Evolutionary conservation across 2,888 invertebrate species (phyloP), one percentile per base, ranked within the genome.

Genomic region (Herminia tarsipennalis): DNA sequence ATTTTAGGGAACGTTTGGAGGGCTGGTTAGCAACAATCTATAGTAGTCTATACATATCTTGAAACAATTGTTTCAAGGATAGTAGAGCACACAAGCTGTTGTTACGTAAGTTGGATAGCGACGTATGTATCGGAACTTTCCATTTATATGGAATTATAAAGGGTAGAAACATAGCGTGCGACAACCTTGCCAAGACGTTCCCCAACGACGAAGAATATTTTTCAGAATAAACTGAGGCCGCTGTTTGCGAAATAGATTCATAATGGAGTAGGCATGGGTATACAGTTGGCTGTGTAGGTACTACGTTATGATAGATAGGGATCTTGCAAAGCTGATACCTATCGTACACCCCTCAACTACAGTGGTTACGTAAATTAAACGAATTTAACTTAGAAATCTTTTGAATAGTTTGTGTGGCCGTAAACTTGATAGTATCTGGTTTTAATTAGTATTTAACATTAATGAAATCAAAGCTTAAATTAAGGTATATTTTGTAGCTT

Each of bases 141-240:
- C 49, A 67, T 66, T 62, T 57, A 63, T 60, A 58, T 65, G 56
- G 67, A 68, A 60, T 67, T n/a, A 66, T 57, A 66, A 63, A 56
- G 54, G 66, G 63, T 72, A 71, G 73, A 79, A 70, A 74, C 66
- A 59, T 81, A 82, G 85, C 83, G 84, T 85, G 81, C 70, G 66
- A 61, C 70, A 71, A 68, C 55, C 59, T 67, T 56, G 56, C 56
- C 52, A 59, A 76, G 78, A 80, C 80, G 77, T 76, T 67, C 57
- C 64, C 61, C 56, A 73, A 76, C 71, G 66, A 67, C 76, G 68
- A 64, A 65, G 57, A 66, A 78, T 77, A 75, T 77, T 78, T 78
- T 59, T 69, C 65, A 70, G 61, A 74, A 70, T 66, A 69, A 77
- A 77, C 76, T 70, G 71, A 79, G 72, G 72, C 58, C 64, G 51